These are phyloP conservation scores for Pseudotriccus pelzelni DNA, from an alignment of 2,797 vertebrate genomes.

Conservation along the genomic window DNA sequence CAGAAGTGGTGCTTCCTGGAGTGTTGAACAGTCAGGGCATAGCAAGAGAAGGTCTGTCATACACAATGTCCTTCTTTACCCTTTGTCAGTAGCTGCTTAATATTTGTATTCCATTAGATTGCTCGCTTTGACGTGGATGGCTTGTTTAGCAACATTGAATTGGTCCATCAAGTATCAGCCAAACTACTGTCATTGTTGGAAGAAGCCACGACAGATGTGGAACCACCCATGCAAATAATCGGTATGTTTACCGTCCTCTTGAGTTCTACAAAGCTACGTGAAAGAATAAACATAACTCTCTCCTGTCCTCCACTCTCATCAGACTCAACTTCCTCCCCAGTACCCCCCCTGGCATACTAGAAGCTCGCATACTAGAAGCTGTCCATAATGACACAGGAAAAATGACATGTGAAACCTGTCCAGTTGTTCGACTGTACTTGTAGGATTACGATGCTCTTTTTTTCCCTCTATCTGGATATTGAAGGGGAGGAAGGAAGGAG, in stretches of 20 bases:
- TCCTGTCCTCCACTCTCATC: not conserved
- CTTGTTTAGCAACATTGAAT: conserved; percentile 95
- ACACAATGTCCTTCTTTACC: not conserved
- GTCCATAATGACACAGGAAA: conserved; percentile 5
- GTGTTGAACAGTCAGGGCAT: not conserved
- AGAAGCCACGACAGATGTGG: conserved; percentile 84
- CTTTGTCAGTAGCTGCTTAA: conserved; percentile 4
- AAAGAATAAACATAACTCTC: conserved; percentile 49
- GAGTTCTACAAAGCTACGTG: conserved; percentile 2
- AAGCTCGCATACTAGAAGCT: not conserved
- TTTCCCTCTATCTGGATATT: not conserved
- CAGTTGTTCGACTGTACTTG: not conserved
- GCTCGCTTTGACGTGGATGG: conserved; percentile 86
- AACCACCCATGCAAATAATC: conserved; percentile 86
- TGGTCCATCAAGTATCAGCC: conserved; percentile 87
- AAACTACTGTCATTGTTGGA: conserved; percentile 87
- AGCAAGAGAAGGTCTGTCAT: not conserved
- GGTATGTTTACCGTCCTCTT: conserved; percentile 80
- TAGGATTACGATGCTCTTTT: not conserved
- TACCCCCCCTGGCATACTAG: not conserved
- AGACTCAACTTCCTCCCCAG: not conserved
- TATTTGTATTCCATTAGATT: conserved; percentile 79
- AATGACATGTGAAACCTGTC: not conserved
- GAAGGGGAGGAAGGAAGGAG: not conserved
- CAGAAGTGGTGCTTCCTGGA: not conserved